A percentile compares a stretch with the other conserved stretches of the same genome.
Evolutionary conservation across 2,888 invertebrate genomes (phyloP).

Genomic region (Cancer borealis): DNA sequence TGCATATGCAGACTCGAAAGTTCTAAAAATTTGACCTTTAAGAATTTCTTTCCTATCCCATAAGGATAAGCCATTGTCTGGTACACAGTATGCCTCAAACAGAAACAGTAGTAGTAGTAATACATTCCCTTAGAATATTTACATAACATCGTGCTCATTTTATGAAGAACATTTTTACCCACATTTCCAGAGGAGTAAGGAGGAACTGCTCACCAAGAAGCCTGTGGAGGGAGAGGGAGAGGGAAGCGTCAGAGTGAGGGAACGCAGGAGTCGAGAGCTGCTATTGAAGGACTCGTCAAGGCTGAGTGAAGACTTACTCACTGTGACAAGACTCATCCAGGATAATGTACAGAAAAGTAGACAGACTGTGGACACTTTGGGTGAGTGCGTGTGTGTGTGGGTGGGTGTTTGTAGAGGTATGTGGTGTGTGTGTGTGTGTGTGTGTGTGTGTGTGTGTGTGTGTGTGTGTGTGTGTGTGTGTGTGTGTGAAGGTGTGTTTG

Average conservation of each 20-base stretch:
- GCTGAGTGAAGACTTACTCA: conserved; percentile 73
- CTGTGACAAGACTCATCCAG: conserved; percentile 74
- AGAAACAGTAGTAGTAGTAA: background rate
- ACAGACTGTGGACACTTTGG: conserved; percentile 74
- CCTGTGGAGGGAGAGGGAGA: conserved; percentile 6
- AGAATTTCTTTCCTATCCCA: too few relatives aligned
- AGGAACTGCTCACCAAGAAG: conserved; percentile 63
- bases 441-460: too few relatives aligned
- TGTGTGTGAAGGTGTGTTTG: too few relatives aligned
- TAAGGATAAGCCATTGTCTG: too few relatives aligned
- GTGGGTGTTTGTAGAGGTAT: background rate
- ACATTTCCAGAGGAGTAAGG: conserved; percentile 66
- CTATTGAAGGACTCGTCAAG: conserved; percentile 73
- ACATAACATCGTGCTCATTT: too few relatives aligned
- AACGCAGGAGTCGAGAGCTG: conserved; percentile 67
- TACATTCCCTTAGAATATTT: background rate
- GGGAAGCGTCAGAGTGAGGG: conserved; percentile 52
- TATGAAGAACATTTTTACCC: too few relatives aligned
- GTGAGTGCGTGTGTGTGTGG: conserved; percentile 49
- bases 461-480: too few relatives aligned
- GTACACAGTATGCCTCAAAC: too few relatives aligned
- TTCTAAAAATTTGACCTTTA: too few relatives aligned
- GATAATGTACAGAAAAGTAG: conserved; percentile 76
- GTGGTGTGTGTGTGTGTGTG: background rate
- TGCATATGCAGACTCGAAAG: too few relatives aligned